Percentiles rank a stretch among this genome's conserved stretches.
Evolutionary conservation across 2,113 vertebrate genomes (phyloP).

Genomic region (Malurus melanocephalus): DNA sequence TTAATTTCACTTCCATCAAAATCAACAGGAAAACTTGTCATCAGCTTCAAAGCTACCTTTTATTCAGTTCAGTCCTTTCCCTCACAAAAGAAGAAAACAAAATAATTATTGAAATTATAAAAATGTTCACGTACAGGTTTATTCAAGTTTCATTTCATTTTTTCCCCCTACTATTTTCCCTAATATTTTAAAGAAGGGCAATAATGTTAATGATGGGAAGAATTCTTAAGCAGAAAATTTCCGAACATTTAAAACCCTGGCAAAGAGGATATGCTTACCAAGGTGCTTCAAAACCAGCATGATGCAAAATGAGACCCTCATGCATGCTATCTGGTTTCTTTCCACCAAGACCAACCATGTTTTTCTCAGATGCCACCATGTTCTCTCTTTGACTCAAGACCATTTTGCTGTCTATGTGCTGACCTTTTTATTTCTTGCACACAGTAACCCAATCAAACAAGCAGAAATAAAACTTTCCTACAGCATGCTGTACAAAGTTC

Average conservation of each 20-base stretch:
- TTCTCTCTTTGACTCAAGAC: background rate
- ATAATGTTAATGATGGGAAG: background rate
- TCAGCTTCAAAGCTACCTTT: background rate
- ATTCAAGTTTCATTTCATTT: background rate
- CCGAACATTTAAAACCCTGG: background rate
- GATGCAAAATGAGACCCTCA: background rate
- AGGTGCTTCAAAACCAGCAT: background rate
- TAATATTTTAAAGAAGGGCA: background rate
- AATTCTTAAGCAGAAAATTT: background rate
- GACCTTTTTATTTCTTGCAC: slow-evolving; percentile 1
- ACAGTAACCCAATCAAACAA: slow-evolving; percentile 23
- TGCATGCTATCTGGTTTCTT: background rate
- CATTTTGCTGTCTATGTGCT: background rate
- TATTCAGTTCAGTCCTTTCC: background rate
- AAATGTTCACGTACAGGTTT: background rate
- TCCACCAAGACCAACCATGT: background rate
- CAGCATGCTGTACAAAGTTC: background rate
- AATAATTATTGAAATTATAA: background rate
- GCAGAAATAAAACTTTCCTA: slow-evolving; percentile 40
- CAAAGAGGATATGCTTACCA: background rate
- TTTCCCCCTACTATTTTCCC: background rate
- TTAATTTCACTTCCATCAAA: background rate
- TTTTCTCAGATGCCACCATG: background rate
- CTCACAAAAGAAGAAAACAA: background rate
- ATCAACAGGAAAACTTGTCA: background rate